Evolutionary conservation across 2,797 vertebrate genomes (phyloP), one percentile per base, ranked within the genome.

Genomic region (Spinus olivaceus): DNA sequence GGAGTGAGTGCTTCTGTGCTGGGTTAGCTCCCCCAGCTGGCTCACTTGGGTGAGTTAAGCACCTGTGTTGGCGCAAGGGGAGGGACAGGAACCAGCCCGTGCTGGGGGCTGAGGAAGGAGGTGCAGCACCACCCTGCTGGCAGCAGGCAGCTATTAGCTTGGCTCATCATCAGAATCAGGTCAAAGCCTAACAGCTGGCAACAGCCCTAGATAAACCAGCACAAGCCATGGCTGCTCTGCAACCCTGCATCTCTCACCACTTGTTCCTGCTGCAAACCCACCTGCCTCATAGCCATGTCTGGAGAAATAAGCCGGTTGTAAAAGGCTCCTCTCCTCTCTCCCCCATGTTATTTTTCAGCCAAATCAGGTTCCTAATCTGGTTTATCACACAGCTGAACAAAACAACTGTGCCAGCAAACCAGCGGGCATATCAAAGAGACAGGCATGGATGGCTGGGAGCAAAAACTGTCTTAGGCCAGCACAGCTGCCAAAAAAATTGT

Each of bases 401-500:
- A 95, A 88, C 50, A 74, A 94, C 61, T 10, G 10, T 72, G 82
- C 76, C 80, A 94, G 80, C 30, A 94, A 83, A 90, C 42, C 60
- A 83, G 85, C 0, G 0, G 61, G 42, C n/a, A 51, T 67, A 94
- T 74, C 90, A 88, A 83, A 96, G 66, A 69, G 80, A 83, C 46
- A 86, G 82, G 57, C 71, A 32, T 0, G 11, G 71, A 78, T 32
- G 41, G 49, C 76, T 86, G 76, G 49, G 84, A 94, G 92, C 72
- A 88, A 69, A 86, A 79, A 69, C 54, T 72, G 69, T 74, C 77
- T 81, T 78, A 90, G 82, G 35, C 59, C 72, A 94, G 82, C n/a
- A 71, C 32, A 94, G 82, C 94, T 88, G 76, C 82, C 86, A 94
- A 91, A 94, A 94, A 86, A 84, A 86, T 66, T 79, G 82, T 92